phyloP scores from a whole-genome alignment of 64 coral and sea anemone species.

The Cladopsammia gracilis region DNA sequence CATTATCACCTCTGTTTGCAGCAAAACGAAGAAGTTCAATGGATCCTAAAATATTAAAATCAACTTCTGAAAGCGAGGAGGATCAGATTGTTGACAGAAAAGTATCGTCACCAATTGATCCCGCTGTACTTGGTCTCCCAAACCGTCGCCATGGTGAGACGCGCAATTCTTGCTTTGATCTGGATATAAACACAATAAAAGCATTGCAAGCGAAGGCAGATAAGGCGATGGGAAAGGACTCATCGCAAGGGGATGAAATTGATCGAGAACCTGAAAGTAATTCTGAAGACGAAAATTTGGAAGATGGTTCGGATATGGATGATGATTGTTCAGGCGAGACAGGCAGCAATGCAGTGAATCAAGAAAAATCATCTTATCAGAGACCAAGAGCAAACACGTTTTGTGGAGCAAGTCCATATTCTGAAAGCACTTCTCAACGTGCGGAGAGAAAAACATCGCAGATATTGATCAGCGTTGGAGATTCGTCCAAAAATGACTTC shows the following conservation, averaged over 20 bases:
- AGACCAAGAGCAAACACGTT: slow-evolving; percentile 13
- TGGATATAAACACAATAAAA: not conserved
- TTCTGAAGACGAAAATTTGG: not conserved
- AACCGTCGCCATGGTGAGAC: slow-evolving; percentile 5
- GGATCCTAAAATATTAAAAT: slow-evolving; percentile 59
- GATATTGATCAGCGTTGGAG: not conserved
- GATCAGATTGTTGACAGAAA: slow-evolving; percentile 42
- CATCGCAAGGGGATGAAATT: not conserved
- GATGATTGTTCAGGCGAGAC: not conserved
- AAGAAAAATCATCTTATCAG: not conserved
- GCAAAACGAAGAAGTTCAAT: slow-evolving; percentile 77
- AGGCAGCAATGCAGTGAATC: not conserved
- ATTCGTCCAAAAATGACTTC: not conserved
- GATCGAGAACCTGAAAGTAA: not conserved
- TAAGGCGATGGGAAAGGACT: not conserved
- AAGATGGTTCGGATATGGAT: not conserved
- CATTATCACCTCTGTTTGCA: slow-evolving; percentile 41
- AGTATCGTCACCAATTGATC: slow-evolving; percentile 44
- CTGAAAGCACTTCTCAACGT: not conserved
- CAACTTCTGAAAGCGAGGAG: slow-evolving; percentile 35
- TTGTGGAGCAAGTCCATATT: not conserved
- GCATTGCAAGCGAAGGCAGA: slow-evolving; percentile 34
- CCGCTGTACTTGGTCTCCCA: not conserved
- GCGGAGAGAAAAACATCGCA: not conserved
- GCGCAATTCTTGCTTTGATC: slow-evolving; percentile 21